These are phyloP conservation scores for Galeopsomyia nigrocyanea DNA, from an alignment of 2,888 invertebrate genomes.

Conservation along the genomic window DNA sequence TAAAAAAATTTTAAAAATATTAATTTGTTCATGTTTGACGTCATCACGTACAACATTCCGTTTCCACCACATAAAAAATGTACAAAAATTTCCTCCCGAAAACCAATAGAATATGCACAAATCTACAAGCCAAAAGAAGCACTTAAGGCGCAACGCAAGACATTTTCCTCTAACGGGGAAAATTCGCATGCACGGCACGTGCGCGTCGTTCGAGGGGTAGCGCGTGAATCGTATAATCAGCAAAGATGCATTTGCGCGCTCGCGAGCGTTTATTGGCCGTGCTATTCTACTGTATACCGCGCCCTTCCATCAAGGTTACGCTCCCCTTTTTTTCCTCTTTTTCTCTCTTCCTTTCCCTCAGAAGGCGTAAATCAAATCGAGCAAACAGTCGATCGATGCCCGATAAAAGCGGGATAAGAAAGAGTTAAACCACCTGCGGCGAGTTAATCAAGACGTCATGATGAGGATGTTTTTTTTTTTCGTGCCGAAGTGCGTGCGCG, in stretches of 20 bases:
- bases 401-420: constrained; percentile 5
- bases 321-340: neutral
- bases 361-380: constrained; percentile 40
- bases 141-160: too few relatives aligned
- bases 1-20: too few relatives aligned
- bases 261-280: constrained; percentile 56
- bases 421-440: neutral
- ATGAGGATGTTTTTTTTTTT: neutral
- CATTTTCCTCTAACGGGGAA: too few relatives aligned
- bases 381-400: constrained; percentile 19
- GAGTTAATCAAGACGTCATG: constrained; percentile 37
- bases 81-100: too few relatives aligned
- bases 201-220: too few relatives aligned
- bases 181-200: too few relatives aligned
- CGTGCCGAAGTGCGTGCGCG: neutral
- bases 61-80: too few relatives aligned
- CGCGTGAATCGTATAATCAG: constrained; percentile 58
- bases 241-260: constrained; percentile 63
- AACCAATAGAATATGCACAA: too few relatives aligned
- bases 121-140: too few relatives aligned
- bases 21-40: too few relatives aligned
- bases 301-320: constrained; percentile 63
- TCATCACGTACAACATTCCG: too few relatives aligned
- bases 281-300: constrained; percentile 54
- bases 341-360: neutral